A percentile compares a stretch with the other conserved stretches of the same genome.
These are phyloP conservation scores for Sebastes oblongus DNA, from an alignment of 2,797 vertebrate genomes.

Conservation along the genomic window DNA sequence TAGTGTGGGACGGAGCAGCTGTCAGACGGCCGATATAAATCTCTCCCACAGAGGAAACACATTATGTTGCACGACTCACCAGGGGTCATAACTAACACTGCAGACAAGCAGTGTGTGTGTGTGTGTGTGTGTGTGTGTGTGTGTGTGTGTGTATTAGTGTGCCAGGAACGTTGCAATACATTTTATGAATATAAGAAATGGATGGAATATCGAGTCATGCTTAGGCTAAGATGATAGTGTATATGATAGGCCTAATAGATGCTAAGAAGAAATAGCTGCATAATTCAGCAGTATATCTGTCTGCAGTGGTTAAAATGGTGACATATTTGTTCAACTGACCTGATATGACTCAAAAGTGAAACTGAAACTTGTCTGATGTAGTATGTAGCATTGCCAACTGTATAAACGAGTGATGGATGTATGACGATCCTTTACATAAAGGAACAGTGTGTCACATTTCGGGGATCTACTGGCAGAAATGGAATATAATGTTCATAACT, in stretches of 20 bases:
- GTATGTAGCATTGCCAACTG: background rate
- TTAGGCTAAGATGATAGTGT: background rate
- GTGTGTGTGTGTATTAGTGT: background rate
- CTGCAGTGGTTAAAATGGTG: background rate
- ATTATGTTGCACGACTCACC: constrained; percentile 1
- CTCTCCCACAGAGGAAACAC: constrained; percentile 15
- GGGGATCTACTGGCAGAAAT: too few species aligned
- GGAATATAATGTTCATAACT: too few species aligned
- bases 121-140: too few species aligned
- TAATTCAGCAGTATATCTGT: background rate
- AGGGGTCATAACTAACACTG: background rate
- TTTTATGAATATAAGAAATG: background rate
- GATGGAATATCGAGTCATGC: background rate
- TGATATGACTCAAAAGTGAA: background rate
- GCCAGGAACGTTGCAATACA: background rate
- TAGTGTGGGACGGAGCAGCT: background rate
- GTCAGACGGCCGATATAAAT: constrained; percentile 22
- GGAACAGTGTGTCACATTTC: background rate
- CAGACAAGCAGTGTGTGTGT: background rate
- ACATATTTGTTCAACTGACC: background rate
- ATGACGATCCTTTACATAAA: background rate
- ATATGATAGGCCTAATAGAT: background rate
- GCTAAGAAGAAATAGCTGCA: background rate
- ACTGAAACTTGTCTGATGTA: background rate
- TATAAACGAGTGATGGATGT: background rate